Evolutionary conservation across 2,797 vertebrate species (phyloP), one percentile per base, ranked within the genome.

Genomic region (Anguilla pacifica): DNA sequence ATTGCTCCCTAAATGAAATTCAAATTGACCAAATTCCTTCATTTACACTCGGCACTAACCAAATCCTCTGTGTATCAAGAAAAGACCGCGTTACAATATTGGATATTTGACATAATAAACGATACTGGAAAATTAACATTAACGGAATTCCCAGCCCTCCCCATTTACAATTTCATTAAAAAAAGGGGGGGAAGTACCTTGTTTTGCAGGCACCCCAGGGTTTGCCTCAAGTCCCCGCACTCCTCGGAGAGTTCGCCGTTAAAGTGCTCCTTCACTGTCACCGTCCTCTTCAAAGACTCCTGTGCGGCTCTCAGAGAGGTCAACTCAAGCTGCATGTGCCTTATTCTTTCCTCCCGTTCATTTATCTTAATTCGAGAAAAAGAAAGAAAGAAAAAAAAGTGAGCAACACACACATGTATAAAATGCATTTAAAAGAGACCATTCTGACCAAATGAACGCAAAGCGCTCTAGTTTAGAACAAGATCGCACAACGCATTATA

Each of bases 21-120:
- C 92, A 93, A 92, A 95, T 35, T 89, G 93, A 93, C 92, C 61
- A 85, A 91, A 86, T 89, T 93, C 92, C 92, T 93, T 95, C 93
- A 93, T 95, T 95, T 94, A 90, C 94, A 93, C 87, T 77, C 92
- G 70, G 92, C n/a, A 85, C 92, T 87, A 83, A 84, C 90, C 86
- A 86, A 91, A 93, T 91, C 92, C 94, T 95, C 92, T 67, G 94
- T n/a, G 92, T 94, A 93, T 93, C 91, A 86, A 94, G 46, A 74
- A 92, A 94, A 92, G 93, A 93, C 93, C 91, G 90, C 91, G 90
- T 93, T 93, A 92, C 93, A 93, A 94, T 94, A 96, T 94, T 95
- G 94, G 95, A 94, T 94, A 95, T 95, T 93, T 94, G 92, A 92
- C 89, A 92, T 95, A 95, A 95, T 96, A 94, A 95, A 95, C 94